Conservation (phyloP, 2,888 invertebrate genomes). For the Drosophila mimetica region DNA sequence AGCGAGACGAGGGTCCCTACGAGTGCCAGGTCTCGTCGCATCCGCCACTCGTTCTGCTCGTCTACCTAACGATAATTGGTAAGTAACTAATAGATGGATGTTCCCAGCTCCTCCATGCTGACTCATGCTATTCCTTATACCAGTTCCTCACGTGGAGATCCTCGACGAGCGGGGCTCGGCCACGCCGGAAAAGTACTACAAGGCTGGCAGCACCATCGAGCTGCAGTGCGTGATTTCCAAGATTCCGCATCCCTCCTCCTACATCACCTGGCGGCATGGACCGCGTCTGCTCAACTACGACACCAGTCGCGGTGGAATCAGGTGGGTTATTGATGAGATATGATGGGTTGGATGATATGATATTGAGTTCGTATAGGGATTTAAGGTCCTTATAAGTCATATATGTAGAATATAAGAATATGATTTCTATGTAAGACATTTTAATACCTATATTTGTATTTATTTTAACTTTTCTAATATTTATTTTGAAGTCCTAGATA, state of each 20-base stretch:
- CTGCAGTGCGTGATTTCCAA: conserved; percentile 92
- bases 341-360: no score
- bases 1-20: conserved; percentile 91
- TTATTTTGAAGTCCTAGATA: no score
- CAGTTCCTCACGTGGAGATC: conserved; percentile 92
- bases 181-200: conserved; percentile 92
- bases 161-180: conserved; percentile 91
- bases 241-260: conserved; percentile 90
- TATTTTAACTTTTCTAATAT: no score
- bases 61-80: conserved; percentile 90
- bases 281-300: conserved; percentile 91
- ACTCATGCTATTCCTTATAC: neutral
- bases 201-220: conserved; percentile 92
- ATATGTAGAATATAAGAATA: neutral
- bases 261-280: conserved; percentile 92
- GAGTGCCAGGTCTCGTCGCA: conserved; percentile 93
- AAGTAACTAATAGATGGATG: conserved; percentile 80
- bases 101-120: neutral
- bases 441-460: no score
- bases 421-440: no score
- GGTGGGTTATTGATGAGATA: no score
- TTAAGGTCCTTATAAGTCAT: no score
- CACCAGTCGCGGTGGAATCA: conserved; percentile 91
- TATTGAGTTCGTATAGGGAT: neutral
- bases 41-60: conserved; percentile 89